Evolutionary conservation across 2,797 vertebrate genomes (phyloP), one percentile per base, ranked within the genome.

Genomic region (Anguilla anguilla): DNA sequence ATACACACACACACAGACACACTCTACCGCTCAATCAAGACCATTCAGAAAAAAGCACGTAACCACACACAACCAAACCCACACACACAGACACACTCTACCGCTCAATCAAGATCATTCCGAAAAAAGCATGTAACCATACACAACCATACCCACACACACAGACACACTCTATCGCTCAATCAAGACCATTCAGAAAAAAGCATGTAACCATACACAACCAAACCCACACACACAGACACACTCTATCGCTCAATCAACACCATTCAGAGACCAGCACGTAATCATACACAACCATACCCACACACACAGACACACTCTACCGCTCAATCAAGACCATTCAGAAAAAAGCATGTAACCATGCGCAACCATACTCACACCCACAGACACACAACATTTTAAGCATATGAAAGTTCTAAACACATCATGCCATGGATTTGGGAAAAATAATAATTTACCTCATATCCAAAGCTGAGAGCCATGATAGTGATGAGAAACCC

Each of bases 401-500:
- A 51, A 6, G 7, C 51, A 53, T 53, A 10, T 69, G n/a, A 28
- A 74, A 17, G 39, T 19, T 43, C 2, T 3, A 79, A 19, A 19
- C 3, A 7, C 13, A 74, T 13, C 9, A 35, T 79, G 19, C 35
- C 4, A 46, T 43, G 74, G 35, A 79, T 79, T 19, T 1, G 5
- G 19, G 74, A 79, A 43, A 22, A 49, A 7, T 15, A 43, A 79
- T 79, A 15, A 39, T 35, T 79, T 88, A 85, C 87, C 87, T 88
- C 87, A 13, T 88, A 99, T 85, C 98, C 98, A 72, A 99, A 99
- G 0, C 97, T 99, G 6, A 99, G 0, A 0, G 97, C 98, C 98
- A 99, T 99, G 87, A 99, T 90, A 79, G 98, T 97, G 90, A 99
- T 99, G 79, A 99, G 97, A 61, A 99, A 92, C 46, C 97, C 98